Percentiles rank a stretch among this genome's conserved stretches.
phyloP scores from a whole-genome alignment of 2,113 vertebrate species.

The Hyperoodon ampullatus region DNA sequence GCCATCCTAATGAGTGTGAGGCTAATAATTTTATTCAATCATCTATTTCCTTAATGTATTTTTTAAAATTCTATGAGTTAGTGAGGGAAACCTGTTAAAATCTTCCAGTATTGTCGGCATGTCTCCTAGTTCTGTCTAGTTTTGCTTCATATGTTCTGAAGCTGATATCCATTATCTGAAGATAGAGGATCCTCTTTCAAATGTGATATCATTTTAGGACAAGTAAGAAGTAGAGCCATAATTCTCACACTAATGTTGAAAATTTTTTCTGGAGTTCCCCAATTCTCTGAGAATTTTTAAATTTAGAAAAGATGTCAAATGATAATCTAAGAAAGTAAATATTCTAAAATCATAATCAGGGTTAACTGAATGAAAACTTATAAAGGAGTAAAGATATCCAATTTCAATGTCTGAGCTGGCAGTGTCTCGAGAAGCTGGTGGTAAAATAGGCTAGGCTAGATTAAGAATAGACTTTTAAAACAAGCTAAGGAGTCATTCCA shows the following conservation, averaged over 20 bases:
- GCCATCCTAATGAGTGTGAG: not conserved
- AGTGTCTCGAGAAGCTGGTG: not conserved
- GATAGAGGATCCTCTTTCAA: not conserved
- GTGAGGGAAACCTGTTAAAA: not conserved
- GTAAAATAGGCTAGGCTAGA: not conserved
- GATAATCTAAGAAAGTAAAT: not conserved
- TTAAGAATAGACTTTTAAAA: not conserved
- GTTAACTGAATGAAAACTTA: not conserved
- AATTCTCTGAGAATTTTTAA: not conserved
- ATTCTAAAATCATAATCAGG: not conserved
- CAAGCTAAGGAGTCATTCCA: not conserved
- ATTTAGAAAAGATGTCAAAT: not conserved
- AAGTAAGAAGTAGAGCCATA: not conserved
- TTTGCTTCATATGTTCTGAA: not conserved
- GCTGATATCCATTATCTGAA: not conserved
- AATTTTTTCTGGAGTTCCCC: not conserved
- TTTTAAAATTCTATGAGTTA: not conserved
- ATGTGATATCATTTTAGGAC: not conserved
- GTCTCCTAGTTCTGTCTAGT: not conserved
- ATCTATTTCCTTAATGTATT: not conserved
- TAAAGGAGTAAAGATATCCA: not conserved
- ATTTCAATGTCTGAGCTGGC: not conserved
- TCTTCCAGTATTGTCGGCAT: not conserved
- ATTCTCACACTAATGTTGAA: conserved; percentile 26
- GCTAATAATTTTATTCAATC: not conserved